These are phyloP conservation scores for Platysteira castanea DNA, from an alignment of 2,113 vertebrate genomes.

Conservation along the genomic window DNA sequence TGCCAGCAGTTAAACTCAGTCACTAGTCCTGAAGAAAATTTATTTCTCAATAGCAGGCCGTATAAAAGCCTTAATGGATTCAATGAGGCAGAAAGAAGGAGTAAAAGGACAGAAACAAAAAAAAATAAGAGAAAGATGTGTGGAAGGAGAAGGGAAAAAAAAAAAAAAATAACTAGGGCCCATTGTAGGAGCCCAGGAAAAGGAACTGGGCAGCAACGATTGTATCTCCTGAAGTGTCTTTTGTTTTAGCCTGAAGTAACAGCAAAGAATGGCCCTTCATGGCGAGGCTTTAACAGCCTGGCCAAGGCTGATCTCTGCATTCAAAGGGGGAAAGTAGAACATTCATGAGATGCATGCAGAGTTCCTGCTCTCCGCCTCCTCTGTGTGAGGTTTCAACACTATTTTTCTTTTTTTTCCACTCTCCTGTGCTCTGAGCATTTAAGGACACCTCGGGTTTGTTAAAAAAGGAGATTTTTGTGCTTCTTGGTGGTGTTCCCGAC, in stretches of 20 bases:
- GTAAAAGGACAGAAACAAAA: conserved; percentile 65
- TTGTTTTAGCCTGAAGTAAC: conserved; percentile 85
- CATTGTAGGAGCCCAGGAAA: conserved; percentile 79
- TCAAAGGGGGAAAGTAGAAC: conserved; percentile 89
- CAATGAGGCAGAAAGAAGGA: conserved; percentile 83
- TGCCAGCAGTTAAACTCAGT: conserved; percentile 61
- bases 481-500: conserved; percentile 61
- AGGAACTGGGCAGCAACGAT: conserved; percentile 80
- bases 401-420: conserved; percentile 18
- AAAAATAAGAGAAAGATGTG: conserved; percentile 72
- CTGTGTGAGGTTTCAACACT: conserved; percentile 67
- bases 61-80: conserved; percentile 78
- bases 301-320: conserved; percentile 89
- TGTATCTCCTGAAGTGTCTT: conserved; percentile 88
- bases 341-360: conserved; percentile 97
- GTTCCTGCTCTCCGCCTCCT: conserved; percentile 66
- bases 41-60: conserved; percentile 72
- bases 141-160: conserved; percentile 51
- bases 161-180: conserved; percentile 70
- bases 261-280: conserved; percentile 83
- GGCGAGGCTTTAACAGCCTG: conserved; percentile 77
- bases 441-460: conserved; percentile 64
- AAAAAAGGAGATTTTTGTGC: conserved; percentile 49
- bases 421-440: conserved; percentile 60
- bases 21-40: conserved; percentile 66